Base-by-base conservation (phyloP, 2,888 invertebrate genomes). In the Diaphora mendica region DNA sequence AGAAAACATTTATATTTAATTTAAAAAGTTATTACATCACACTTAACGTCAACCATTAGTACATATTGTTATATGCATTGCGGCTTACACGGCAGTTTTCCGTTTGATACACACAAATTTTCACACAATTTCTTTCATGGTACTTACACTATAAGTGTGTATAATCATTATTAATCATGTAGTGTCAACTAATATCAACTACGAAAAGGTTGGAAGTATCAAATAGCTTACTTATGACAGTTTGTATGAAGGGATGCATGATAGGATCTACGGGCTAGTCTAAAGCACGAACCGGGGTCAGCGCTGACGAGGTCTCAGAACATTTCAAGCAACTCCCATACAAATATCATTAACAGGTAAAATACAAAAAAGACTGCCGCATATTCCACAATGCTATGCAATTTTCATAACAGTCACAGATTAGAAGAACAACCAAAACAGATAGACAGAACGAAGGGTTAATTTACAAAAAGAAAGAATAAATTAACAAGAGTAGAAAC, bases 311-410 rank as follows among this genome's bases (percentile, higher is more conserved):
- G 15, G 81, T 82, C 84, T 85, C 83, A 86, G 86, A 87, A 88
- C 87, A 87, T 87, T 78, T 87, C 83, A 93, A 91, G 90, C 89
- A 90, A 90, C 84, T 86, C 86, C 87, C 87, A 90, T 89, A 90
- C 89, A 84, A 85, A 82, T 85, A 91, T 89, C 84, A 90, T 86
- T 88, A 78, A 86, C 81, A 85, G 72, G 86, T 83, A 86, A 85
- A 84, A 75, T 82, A 76, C 77, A 80, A 76, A 88, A 89, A 92
- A 88, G 91, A 92, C 95, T 94, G 94, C 94, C 95, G 95, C 93
- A 95, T 95, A 95, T 92, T 92, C 93, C 95, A 94, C 95, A 94
- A 94, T 92, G 94, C 94, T 92, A 93, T 93, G 91, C 93, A 92
- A 94, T 90, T 92, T 91, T 93, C 92, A 93, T 88, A 94, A 92